Conservation (phyloP, 2,888 invertebrate species). For the Lacanobia wlatinum region DNA sequence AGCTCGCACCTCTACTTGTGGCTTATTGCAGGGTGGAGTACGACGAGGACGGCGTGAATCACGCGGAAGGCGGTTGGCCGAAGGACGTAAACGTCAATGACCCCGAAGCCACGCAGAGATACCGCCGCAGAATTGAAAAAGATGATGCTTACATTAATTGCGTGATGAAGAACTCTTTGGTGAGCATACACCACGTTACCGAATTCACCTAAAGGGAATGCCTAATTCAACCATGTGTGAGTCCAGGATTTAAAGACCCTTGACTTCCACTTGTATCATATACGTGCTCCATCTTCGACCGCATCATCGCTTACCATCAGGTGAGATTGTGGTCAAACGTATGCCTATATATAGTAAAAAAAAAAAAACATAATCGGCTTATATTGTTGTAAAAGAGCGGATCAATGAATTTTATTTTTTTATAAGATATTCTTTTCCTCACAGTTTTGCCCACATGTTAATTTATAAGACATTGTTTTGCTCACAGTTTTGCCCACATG, state of each 20-base stretch:
- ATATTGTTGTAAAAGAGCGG: no score
- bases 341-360: no score
- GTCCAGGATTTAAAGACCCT: neutral
- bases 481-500: no score
- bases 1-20: neutral
- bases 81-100: conserved; percentile 89
- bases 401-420: no score
- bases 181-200: conserved; percentile 52
- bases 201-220: neutral
- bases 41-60: conserved; percentile 91
- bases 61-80: conserved; percentile 96
- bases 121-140: conserved; percentile 54
- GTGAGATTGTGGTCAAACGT: no score
- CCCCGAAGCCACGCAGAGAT: conserved; percentile 53
- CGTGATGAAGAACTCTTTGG: conserved; percentile 88
- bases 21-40: conserved; percentile 88
- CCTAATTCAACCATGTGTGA: neutral
- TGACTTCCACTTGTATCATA: neutral
- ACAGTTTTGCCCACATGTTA: no score
- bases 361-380: no score
- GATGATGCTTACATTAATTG: conserved; percentile 93
- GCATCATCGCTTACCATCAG: no score
- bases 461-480: no score
- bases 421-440: no score
- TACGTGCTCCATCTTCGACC: no score